Conservation (phyloP, 1,140 invertebrate genomes). For the Brachionus plicatilis region DNA sequence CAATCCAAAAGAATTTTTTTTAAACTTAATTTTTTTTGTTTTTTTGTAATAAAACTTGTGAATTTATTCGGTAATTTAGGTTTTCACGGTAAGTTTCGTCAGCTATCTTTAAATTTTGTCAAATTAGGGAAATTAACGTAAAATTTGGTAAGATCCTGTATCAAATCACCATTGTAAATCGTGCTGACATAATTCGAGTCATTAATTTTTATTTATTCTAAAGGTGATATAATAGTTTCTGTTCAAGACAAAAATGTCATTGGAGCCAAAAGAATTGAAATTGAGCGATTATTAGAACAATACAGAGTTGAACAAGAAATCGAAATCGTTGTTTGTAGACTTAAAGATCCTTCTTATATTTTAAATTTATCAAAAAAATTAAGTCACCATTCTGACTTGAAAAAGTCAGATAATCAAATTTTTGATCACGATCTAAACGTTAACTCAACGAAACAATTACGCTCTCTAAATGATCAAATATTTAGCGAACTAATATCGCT, state of each 20-base stretch:
- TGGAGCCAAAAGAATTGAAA: slow-evolving; percentile 2
- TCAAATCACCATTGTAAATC: no score
- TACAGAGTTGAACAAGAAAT: slow-evolving; percentile 39
- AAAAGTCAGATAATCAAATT: neutral
- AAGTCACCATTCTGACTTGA: neutral
- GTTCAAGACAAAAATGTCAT: slow-evolving; percentile 36
- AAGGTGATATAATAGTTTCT: slow-evolving; percentile 30
- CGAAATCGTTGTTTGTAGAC: slow-evolving; percentile 32
- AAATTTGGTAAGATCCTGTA: no score
- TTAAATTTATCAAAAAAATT: neutral
- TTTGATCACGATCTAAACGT: neutral
- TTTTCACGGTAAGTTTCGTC: no score
- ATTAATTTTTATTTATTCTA: neutral
- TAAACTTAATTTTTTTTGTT: no score
- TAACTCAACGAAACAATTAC: neutral
- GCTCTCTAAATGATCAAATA: slow-evolving; percentile 27
- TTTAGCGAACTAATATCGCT: slow-evolving; percentile 14
- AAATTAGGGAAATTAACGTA: no score
- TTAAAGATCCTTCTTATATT: slow-evolving; percentile 17
- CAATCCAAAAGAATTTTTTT: no score
- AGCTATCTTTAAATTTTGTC: no score
- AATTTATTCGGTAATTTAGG: no score
- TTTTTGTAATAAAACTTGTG: no score
- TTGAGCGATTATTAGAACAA: slow-evolving; percentile 20
- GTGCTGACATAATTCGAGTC: no score